Conservation (phyloP, 2,113 vertebrate genomes). For the Spheniscus mendiculus region DNA sequence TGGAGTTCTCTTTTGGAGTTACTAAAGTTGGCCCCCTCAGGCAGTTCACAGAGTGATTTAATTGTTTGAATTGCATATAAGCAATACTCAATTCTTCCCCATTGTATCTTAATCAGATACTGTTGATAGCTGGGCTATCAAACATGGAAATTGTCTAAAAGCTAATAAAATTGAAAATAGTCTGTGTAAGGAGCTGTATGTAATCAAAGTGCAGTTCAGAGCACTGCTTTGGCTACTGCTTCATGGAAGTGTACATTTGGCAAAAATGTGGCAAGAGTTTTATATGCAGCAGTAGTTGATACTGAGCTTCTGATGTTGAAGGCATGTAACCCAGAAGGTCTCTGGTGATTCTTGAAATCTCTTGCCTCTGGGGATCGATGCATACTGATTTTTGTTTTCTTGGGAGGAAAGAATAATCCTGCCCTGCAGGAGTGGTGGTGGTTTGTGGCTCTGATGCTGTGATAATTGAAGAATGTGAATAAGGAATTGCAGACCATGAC, state of each 20-base stretch:
- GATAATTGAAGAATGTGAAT: neutral
- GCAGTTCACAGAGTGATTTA: neutral
- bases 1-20: neutral
- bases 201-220: neutral
- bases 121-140: conserved; percentile 5
- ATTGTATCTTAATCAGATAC: neutral
- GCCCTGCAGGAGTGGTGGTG: neutral
- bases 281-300: neutral
- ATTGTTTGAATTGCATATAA: neutral
- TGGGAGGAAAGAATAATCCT: neutral
- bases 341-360: neutral
- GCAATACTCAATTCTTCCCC: neutral
- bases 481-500: neutral
- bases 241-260: neutral
- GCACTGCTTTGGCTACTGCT: neutral
- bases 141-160: neutral
- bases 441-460: neutral
- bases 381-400: neutral
- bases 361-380: neutral
- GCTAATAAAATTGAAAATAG: neutral
- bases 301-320: neutral
- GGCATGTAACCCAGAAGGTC: neutral
- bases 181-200: neutral
- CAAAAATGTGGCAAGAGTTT: neutral
- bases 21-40: neutral